Evolutionary conservation across 2,797 vertebrate species (phyloP), one percentile per base, ranked within the genome.

Genomic region (Phalanger gymnotis): DNA sequence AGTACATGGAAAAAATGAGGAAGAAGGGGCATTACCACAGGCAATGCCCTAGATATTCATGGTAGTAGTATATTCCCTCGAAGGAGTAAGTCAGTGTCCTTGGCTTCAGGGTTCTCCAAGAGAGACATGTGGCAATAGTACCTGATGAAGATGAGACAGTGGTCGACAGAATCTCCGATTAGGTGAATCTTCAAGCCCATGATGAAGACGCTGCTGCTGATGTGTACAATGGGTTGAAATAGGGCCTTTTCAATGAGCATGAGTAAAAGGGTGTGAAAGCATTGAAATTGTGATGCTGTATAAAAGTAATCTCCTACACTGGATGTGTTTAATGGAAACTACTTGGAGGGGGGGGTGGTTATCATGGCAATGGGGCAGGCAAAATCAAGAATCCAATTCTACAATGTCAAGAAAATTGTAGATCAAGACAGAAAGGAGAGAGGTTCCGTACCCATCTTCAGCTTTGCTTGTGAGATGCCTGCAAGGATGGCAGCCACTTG

Each of bases 1-100:
- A 99, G 97, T 99, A 99, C 47, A 99, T 99, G 96, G 99, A 99
- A 12, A 99, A 95, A 99, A 28, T 28, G 99, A 93, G 99, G 98
- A 98, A 99, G 99, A 98, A 99, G 99, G 14, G 99, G 99, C 99
- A 98, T 92, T 99, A 99, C 99, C 99, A 99, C 99, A 99, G 99
- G 25, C 98, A 99, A 95, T 99, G 99, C 90, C 99, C 99, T 96
- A 99, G 97, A 91, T 99, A 99, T 54, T 99, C 99, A 3, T 99
- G 99, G 1, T 99, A 99, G 98, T 99, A 99, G 98, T 99, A 99
- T 19, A 99, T 98, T 97, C 99, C 99, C 98, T 99, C 99, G 87
- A 99, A 99, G 92, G 99, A 99, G 95, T 99, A 99, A 3, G 99
- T 99, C 99, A 99, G 99, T 0, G 99, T 99, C 95, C 99, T 98